A percentile compares a stretch with the other conserved stretches of the same genome.
These are phyloP conservation scores for Hydrocynus forskahlii DNA, from an alignment of 2,797 vertebrate genomes.

Conservation along the genomic window DNA sequence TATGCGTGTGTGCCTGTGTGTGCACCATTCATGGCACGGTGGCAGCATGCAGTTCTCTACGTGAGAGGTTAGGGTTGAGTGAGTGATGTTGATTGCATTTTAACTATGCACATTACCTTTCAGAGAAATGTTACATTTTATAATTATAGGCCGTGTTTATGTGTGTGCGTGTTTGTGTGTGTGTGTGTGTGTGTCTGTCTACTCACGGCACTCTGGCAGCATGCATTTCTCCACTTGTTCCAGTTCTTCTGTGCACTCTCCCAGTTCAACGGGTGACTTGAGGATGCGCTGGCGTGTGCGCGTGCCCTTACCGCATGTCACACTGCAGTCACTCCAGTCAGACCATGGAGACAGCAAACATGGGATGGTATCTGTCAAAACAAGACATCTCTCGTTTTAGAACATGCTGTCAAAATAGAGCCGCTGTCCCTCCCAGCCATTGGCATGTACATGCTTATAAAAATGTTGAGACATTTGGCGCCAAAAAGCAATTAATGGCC, in stretches of 20 bases:
- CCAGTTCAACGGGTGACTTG: conserved; percentile 94
- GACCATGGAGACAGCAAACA: conserved; percentile 95
- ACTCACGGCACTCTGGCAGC: conserved; percentile 97
- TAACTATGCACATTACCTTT: not conserved
- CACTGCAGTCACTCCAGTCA: conserved; percentile 98
- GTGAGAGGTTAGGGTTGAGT: conserved; percentile 64
- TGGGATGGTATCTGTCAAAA: conserved; percentile 90
- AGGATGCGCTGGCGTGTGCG: conserved; percentile 90
- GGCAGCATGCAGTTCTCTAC: conserved; percentile 98
- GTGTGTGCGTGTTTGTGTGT: conserved; percentile 16
- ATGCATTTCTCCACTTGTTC: conserved; percentile 99
- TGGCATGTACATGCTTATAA: not conserved
- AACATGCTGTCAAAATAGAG: conserved; percentile 32
- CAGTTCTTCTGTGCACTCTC: conserved; percentile 95
- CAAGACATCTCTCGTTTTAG: not conserved
- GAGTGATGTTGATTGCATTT: not conserved
- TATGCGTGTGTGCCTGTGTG: conserved; percentile 8
- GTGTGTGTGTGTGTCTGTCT: conserved; percentile 21
- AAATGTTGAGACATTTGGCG: not conserved
- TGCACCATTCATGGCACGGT: conserved; percentile 88
- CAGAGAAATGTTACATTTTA: not conserved
- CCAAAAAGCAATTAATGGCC: not conserved
- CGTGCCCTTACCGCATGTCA: conserved; percentile 92
- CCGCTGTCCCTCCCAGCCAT: not conserved
- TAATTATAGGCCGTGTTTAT: conserved; percentile 5